Conservation (phyloP, 1,140 invertebrate genomes). For the Danaus melanippus region DNA sequence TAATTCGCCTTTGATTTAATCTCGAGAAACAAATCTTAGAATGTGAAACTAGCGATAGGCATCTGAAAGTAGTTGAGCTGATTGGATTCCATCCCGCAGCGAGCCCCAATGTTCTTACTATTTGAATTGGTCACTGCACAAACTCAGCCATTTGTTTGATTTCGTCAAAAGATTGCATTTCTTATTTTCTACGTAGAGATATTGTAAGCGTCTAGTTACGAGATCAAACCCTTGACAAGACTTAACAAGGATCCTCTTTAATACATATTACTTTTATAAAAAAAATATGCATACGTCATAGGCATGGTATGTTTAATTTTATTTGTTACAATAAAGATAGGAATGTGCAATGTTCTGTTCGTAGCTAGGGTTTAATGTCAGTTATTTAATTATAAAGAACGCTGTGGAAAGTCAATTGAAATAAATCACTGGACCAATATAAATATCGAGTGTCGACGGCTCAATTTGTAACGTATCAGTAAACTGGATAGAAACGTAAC, state of each 20-base stretch:
- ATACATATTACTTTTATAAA: too few species aligned
- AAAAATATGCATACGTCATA: too few species aligned
- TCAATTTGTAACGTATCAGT: constrained; percentile 57
- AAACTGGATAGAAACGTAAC: constrained; percentile 45
- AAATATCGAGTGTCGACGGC: constrained; percentile 39
- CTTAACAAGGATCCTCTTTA: neutral
- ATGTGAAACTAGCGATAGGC: constrained; percentile 69
- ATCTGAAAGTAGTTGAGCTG: constrained; percentile 66
- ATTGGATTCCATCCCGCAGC: constrained; percentile 62
- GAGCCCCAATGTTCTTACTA: constrained; percentile 46
- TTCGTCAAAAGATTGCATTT: constrained; percentile 62
- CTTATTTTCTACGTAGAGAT: constrained; percentile 41
- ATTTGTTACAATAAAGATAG: too few species aligned
- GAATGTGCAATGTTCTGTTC: too few species aligned
- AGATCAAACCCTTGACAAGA: constrained; percentile 19
- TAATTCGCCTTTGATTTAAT: constrained; percentile 72
- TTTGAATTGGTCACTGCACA: constrained; percentile 63
- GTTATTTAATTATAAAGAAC: constrained; percentile 21
- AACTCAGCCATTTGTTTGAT: constrained; percentile 60
- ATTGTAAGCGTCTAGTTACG: constrained; percentile 21
- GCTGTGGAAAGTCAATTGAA: constrained; percentile 21
- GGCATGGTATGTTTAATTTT: too few species aligned
- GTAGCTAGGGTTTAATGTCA: neutral
- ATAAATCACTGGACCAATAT: constrained; percentile 32
- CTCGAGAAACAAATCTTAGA: constrained; percentile 72